Base-by-base conservation (phyloP, 2,113 vertebrate genomes). In the Bubalus kerabau region DNA sequence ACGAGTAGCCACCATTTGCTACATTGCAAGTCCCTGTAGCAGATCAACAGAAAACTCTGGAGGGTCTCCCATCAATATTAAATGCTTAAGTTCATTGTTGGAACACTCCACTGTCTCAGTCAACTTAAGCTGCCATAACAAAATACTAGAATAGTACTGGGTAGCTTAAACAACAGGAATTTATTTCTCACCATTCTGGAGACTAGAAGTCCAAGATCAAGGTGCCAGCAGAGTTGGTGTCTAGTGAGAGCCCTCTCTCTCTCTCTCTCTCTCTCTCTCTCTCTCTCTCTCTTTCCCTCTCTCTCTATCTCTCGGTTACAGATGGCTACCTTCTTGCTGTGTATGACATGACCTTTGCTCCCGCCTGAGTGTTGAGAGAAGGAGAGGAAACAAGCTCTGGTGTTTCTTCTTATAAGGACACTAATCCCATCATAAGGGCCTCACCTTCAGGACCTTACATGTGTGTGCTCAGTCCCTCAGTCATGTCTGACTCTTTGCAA, bases 381-480 rank as follows among this genome's bases (percentile, higher is more conserved):
- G 40, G 24, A 74, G 2, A 52, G 12, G 52, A 78, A 57, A 28
- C 26, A 32, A 43, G 67, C 52, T 46, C 36, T 57, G 36, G 67
- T 15, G 7, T 57, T 36, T 57, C 26, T 32, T 57, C 52, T 43
- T 7, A 21, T 23, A 56, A 90, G 64, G 52, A 21, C 67, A 76
- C 64, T 76, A 78, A 46, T 32, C 36, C 56, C 67, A 15, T 32
- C 52, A 32, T 21, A 6, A 24, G 16, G 54, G 28, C 36, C 52
- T 71, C 28, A 32, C 26, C 36, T 12, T 57, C 52, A 90, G 74
- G 52, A 24, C 36, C 4, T 46, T 40, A 14, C 2, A 0, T 21
- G 12, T 4, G n/a, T 23, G 9, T 5, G 1, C 10, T 40, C 19
- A 71, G 2, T 2, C n/a, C n/a, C n/a, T 36, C 64, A n/a, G 64